Evolutionary conservation across 2,113 vertebrate genomes (phyloP).

Genomic region (Lynx canadensis): DNA sequence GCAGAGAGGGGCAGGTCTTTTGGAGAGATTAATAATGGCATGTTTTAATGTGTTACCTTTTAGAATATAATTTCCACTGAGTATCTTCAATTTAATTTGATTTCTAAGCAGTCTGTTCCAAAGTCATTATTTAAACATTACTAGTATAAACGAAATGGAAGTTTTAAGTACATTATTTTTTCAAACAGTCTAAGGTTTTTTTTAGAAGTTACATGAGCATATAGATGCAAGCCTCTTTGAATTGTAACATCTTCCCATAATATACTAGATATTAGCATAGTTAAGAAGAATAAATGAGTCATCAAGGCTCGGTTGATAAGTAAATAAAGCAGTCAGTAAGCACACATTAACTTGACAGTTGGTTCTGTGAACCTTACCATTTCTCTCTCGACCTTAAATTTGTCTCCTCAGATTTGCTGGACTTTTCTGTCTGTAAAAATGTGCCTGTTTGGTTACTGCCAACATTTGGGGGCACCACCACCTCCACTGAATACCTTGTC

Average conservation of each 20-base stretch:
- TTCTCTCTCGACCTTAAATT: conserved; percentile 91
- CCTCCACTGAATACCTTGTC: conserved; percentile 91
- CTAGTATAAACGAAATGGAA: neutral
- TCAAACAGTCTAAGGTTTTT: neutral
- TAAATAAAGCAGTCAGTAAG: neutral
- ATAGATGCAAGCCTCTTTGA: neutral
- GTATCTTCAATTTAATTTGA: neutral
- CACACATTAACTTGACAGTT: conserved; percentile 3
- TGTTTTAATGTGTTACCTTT: neutral
- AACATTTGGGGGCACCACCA: conserved; percentile 86
- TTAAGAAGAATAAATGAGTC: neutral
- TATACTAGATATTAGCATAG: neutral
- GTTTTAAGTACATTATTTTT: neutral
- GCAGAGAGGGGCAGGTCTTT: neutral
- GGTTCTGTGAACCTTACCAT: conserved; percentile 85
- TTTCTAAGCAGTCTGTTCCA: neutral
- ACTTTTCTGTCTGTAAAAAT: conserved; percentile 89
- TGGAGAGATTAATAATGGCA: neutral
- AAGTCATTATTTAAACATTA: neutral
- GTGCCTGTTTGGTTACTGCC: conserved; percentile 87
- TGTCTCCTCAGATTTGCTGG: conserved; percentile 88
- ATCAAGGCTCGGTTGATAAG: neutral
- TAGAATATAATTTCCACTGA: neutral
- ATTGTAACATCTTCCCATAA: neutral
- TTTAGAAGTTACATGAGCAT: neutral